Evolutionary conservation across 2,797 vertebrate genomes (phyloP), one percentile per base, ranked within the genome.

Genomic region (Masticophis lateralis): DNA sequence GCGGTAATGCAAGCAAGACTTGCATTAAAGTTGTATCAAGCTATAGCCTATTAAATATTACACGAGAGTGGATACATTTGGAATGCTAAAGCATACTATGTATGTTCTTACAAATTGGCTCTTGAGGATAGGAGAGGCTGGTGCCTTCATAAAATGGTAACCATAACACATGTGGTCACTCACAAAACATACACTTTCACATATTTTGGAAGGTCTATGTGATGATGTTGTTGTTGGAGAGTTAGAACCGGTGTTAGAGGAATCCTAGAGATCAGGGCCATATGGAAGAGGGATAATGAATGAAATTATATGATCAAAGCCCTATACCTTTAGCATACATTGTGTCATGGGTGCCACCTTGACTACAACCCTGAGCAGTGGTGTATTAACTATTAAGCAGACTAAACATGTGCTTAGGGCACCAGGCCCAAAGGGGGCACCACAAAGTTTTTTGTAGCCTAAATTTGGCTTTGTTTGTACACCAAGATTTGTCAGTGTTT

Each of bases 191-290:
- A 37, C 16, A 37, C 37, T 43, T 37, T 11, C 69, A 79, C 43
- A 18, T 10, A 43, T 79, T 79, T 79, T 60, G 91, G 61, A 95
- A 51, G 13, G 51, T 88, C 93, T 93, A 87, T 4, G 60, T 61
- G n/a, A 69, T 61, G 86, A n/a, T 89, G 43, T 56, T 87, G 55
- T 28, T 89, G 22, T 11, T 57, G 25, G 7, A 60, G 56, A 47
- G 7, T 32, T 74, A 61, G 28, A 86, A 59, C 11, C n/a, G 4
- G 22, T n/a, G 37, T 27, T 89, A 53, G 5, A 22, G 56, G 59
- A 83, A 57, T 28, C 9, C 79, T 89, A 74, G 20, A 57, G 28
- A 89, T 55, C 32, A 43, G 37, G 32, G 32, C 1, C 74, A 79
- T 79, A 37, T 22, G 37, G 37, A 79, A 43, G 37, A 43, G 32